Evolutionary conservation across 2,797 vertebrate species (phyloP), one percentile per base, ranked within the genome.

Genomic region (Leptoclinus maculatus): DNA sequence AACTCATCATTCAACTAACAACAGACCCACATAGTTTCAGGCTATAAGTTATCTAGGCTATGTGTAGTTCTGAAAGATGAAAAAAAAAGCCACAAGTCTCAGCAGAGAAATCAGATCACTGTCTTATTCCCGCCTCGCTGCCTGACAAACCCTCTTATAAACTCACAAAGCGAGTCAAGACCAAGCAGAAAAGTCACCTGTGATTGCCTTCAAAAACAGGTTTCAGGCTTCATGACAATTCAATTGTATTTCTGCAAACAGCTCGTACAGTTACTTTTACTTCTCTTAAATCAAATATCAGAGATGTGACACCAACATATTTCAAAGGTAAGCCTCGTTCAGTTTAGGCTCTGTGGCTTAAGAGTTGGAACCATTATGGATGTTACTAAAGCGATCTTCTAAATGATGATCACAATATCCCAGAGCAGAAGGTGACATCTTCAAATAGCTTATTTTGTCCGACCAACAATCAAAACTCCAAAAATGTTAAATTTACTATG

Each of bases 101-200:
- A 60, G 60, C 53, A 38, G 62, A 64, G 29, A 60, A 84, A 75
- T 76, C 49, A 56, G 67, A 76, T 84, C 51, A 66, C 10, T 51
- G 19, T 39, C n/a, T 65, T 23, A 69, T 57, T 77, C n/a, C 66
- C 19, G 4, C 7, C 13, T 64, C 21, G 77, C 67, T 14, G 3
- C 5, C 16, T 64, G 25, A 80, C 17, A 62, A 74, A 64, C 34
- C 27, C 9, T 49, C 45, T 39, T 32, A 64, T 29, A 10, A 41
- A 21, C n/a, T 58, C 64, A 41, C 21, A 23, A 25, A 74, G n/a
- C 3, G 23, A 85, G 64, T 66, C 9, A 57, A 80, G 27, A 74
- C 9, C 23, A 64, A 58, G 21, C 13, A 21, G 79, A 63, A 79
- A 71, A 56, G 41, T 36, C 2, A 6, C 27, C 49, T 45, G 12